phyloP scores from a whole-genome alignment of 1,140 invertebrate genomes.

The Mesaphorura yosii region DNA sequence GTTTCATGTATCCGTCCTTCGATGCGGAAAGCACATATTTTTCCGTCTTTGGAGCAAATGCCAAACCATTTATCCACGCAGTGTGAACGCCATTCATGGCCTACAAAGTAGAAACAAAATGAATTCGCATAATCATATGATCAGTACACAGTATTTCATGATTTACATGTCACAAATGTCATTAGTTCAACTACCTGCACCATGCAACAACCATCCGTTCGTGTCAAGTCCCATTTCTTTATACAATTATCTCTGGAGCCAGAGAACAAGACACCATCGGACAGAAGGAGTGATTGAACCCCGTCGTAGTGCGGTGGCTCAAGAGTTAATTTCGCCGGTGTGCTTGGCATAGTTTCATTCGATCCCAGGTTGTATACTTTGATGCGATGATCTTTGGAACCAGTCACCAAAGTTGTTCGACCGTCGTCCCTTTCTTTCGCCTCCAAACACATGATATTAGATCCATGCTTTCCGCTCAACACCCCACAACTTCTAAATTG shows the following conservation, averaged over 20 bases:
- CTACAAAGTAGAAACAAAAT: conserved; percentile 39
- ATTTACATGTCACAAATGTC: not conserved
- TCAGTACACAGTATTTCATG: not conserved
- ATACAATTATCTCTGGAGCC: conserved; percentile 78
- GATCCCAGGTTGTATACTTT: conserved; percentile 35
- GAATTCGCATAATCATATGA: not conserved
- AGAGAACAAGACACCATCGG: conserved; percentile 57
- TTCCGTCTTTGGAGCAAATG: conserved; percentile 47
- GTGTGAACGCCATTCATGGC: conserved; percentile 77
- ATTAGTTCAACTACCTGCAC: not conserved
- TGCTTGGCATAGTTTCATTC: not conserved
- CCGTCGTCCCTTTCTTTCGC: conserved; percentile 54
- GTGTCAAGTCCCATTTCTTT: conserved; percentile 67
- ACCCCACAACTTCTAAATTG: conserved; percentile 58
- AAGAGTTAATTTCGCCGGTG: conserved; percentile 42
- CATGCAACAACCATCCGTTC: conserved; percentile 1
- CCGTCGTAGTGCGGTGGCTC: conserved; percentile 86
- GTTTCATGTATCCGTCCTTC: conserved; percentile 57
- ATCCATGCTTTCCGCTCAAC: conserved; percentile 69
- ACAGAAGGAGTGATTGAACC: conserved; percentile 63
- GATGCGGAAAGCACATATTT: conserved; percentile 60
- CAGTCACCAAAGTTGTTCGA: conserved; percentile 53
- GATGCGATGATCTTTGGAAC: conserved; percentile 80
- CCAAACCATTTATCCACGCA: conserved; percentile 74
- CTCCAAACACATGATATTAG: conserved; percentile 74